Base-by-base conservation (phyloP, 2,888 invertebrate species). In the Phoronis australis region DNA sequence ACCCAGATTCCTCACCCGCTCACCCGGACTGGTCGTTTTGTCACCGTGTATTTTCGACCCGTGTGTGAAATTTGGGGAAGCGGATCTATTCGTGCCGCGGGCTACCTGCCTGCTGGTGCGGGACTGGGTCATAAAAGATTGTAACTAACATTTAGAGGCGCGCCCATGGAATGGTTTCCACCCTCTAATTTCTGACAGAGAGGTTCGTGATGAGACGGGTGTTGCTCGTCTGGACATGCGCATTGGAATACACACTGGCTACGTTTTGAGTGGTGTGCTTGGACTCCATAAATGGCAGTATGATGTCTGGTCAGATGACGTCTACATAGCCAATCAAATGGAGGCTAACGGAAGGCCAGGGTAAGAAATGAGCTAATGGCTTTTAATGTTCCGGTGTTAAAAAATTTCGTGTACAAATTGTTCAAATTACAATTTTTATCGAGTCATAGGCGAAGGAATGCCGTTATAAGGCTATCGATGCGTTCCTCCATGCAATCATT, bases 281-380 rank as follows among this genome's bases (percentile, higher is more conserved):
- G 96, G 96, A 0, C 82, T 95, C 12, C 83, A 91, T 54, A 96
- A 96, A 79, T 95, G 95, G 95, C 95, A 96, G 82, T 97, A 93
- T 75, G 96, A 97, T 78, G 93, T 97, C 24, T 97, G 96, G 96
- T 93, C 92, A 65, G 95, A 96, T 81, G 96, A 97, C 80, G 96
- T 97, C 72, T 94, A 94, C 2, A 81, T 95, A 12, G 96, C 96
- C 51, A 96, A 96, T 80, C 92, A 95, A 71, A 95, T 96, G 94
- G 96, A 97, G 79, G 89, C 92, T 9, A 92, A 91, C 3, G 96
- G 95, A 37, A 85, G 92, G 43, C 92, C 96, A 20, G 95, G 96
- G 93, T 94, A 76, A 45, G 48, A 31, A 31, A 12, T 31, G 9
- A 31, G n/a, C n/a, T n/a, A n/a, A n/a, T n/a, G n/a, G n/a, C n/a